Conservation (phyloP, 2,888 invertebrate species). For the Clitarchus hookeri region DNA sequence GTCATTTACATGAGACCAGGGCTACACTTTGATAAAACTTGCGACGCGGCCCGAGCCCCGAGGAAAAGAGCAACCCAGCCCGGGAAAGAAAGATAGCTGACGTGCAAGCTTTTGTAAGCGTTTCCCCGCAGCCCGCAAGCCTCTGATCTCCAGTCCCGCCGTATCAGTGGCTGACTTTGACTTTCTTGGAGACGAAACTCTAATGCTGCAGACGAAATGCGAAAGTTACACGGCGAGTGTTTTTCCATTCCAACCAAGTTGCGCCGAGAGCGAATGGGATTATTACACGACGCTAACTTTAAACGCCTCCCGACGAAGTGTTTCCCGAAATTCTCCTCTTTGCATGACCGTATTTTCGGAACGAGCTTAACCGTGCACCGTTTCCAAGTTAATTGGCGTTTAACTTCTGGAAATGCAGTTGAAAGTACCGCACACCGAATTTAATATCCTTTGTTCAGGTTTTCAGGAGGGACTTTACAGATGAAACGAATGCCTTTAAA, state of each 20-base stretch:
- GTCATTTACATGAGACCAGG: slow-evolving; percentile 36
- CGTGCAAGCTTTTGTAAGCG: background rate
- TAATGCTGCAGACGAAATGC: background rate
- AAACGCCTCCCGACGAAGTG: background rate
- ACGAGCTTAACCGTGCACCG: background rate
- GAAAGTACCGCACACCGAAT: background rate
- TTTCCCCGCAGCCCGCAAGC: background rate
- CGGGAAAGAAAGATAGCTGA: slow-evolving; percentile 17
- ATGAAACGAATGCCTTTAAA: too few species aligned
- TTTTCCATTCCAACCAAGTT: too few species aligned
- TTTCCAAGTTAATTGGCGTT: background rate
- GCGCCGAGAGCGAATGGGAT: background rate
- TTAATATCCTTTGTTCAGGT: background rate
- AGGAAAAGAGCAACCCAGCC: background rate
- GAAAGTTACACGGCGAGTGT: background rate
- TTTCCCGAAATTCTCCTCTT: background rate
- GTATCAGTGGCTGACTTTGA: background rate
- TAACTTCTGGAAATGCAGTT: background rate
- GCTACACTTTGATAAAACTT: slow-evolving; percentile 37
- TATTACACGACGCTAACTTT: background rate
- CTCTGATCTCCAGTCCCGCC: background rate
- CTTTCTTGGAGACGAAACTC: background rate
- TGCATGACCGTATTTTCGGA: background rate
- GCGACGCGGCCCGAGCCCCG: background rate
- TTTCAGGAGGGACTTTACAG: too few species aligned